Evolutionary conservation across 2,888 invertebrate species (phyloP).

Genomic region (Andrena hattorfiana): DNA sequence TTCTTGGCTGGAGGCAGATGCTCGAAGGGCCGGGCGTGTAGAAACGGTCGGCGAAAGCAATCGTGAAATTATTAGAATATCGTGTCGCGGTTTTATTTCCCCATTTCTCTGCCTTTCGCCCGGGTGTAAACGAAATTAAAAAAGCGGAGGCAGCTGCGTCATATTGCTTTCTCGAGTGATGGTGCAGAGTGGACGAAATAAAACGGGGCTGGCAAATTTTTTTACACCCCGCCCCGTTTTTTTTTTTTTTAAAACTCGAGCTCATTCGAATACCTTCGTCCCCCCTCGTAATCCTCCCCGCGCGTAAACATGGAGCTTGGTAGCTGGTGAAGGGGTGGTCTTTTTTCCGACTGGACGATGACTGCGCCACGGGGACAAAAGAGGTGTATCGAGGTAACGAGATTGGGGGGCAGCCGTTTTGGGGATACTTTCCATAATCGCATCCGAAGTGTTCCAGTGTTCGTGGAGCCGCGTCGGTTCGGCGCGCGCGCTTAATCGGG

Average conservation of each 20-base stretch:
- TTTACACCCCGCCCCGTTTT: not conserved
- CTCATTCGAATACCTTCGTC: not conserved
- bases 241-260: too few species aligned
- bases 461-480: conserved; percentile 22
- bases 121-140: conserved; percentile 45
- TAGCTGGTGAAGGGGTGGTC: too few species aligned
- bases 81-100: conserved; percentile 29
- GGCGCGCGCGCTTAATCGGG: conserved; percentile 43
- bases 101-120: not conserved
- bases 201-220: conserved; percentile 15
- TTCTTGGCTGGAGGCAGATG: conserved; percentile 10
- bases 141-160: conserved; percentile 20
- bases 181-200: conserved; percentile 25
- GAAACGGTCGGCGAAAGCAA: conserved; percentile 16
- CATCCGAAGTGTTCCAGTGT: conserved; percentile 38
- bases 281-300: not conserved
- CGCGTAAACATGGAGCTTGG: too few species aligned
- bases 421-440: conserved; percentile 48
- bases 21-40: not conserved
- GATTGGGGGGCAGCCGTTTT: not conserved
- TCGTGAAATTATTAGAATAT: conserved; percentile 39
- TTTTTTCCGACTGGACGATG: too few species aligned
- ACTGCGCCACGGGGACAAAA: not conserved
- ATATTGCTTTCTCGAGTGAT: conserved; percentile 36
- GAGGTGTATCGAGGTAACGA: not conserved